Evolutionary conservation across 2,797 vertebrate genomes (phyloP).

Genomic region (Esox lucius): DNA sequence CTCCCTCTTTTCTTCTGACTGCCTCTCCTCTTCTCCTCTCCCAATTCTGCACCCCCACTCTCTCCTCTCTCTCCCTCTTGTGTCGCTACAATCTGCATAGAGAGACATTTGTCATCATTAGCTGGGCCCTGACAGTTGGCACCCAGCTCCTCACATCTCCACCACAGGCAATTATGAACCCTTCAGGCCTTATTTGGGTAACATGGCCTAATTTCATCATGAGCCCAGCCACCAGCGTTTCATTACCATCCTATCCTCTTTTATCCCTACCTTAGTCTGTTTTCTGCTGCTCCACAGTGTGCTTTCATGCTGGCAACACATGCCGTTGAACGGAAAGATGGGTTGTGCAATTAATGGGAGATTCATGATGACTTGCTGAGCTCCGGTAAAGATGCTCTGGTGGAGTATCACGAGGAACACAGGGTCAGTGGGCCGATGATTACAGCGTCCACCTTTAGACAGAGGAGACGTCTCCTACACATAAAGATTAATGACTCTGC

Average conservation of each 20-base stretch:
- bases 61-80: constrained; percentile 63
- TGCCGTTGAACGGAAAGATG: constrained; percentile 32
- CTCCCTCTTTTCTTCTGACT: constrained; percentile 35
- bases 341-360: constrained; percentile 56
- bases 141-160: constrained; percentile 93
- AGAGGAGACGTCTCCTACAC: constrained; percentile 64
- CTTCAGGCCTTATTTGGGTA: constrained; percentile 86
- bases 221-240: constrained; percentile 65
- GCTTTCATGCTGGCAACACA: constrained; percentile 33
- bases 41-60: constrained; percentile 34
- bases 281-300: constrained; percentile 24
- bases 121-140: constrained; percentile 97
- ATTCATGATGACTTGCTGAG: constrained; percentile 56
- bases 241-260: constrained; percentile 60
- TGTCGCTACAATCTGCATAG: constrained; percentile 92
- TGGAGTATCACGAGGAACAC: constrained; percentile 62
- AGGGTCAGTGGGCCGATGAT: constrained; percentile 81
- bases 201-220: constrained; percentile 80
- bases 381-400: constrained; percentile 48
- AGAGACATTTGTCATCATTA: constrained; percentile 99
- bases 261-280: constrained; percentile 36
- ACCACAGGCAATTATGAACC: constrained; percentile 91
- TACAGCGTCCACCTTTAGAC: constrained; percentile 73
- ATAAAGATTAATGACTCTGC: constrained; percentile 78
- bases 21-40: constrained; percentile 27